phyloP scores from a whole-genome alignment of 2,113 vertebrate species.

The Centropus unirufus region DNA sequence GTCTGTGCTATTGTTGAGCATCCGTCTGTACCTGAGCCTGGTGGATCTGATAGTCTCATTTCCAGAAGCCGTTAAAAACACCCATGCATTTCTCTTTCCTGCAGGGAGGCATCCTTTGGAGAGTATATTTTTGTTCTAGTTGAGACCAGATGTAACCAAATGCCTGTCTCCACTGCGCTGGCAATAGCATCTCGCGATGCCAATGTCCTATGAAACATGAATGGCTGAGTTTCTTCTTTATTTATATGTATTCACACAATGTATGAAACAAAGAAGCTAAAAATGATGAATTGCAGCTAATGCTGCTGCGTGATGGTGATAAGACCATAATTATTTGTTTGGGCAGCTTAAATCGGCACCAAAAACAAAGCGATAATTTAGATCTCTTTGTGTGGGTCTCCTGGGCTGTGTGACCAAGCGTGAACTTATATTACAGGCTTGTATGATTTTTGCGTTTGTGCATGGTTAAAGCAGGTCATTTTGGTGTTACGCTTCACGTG shows the following conservation, averaged over 20 bases:
- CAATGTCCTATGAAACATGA: background rate
- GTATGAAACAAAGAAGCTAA: constrained; percentile 46
- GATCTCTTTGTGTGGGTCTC: constrained; percentile 56
- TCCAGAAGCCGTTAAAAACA: background rate
- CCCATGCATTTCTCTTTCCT: background rate
- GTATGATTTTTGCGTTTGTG: background rate
- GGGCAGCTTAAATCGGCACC: constrained; percentile 77
- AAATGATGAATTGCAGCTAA: constrained; percentile 74
- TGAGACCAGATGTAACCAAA: background rate
- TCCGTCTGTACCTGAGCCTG: background rate
- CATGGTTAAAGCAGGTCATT: background rate
- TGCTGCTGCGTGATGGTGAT: constrained; percentile 80
- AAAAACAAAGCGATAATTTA: constrained; percentile 69
- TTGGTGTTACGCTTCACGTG: background rate
- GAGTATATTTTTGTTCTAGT: background rate
- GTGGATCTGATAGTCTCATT: fast-evolving
- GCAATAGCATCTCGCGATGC: background rate
- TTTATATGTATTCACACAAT: background rate
- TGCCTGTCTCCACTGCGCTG: fast-evolving
- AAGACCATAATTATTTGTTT: constrained; percentile 79
- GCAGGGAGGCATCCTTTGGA: background rate
- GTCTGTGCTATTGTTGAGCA: fast-evolving
- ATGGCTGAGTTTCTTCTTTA: background rate
- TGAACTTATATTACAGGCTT: constrained; percentile 6
- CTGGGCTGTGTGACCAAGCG: constrained; percentile 45